phyloP scores from a whole-genome alignment of 2,888 invertebrate species.

The Epistrophe eligans region DNA sequence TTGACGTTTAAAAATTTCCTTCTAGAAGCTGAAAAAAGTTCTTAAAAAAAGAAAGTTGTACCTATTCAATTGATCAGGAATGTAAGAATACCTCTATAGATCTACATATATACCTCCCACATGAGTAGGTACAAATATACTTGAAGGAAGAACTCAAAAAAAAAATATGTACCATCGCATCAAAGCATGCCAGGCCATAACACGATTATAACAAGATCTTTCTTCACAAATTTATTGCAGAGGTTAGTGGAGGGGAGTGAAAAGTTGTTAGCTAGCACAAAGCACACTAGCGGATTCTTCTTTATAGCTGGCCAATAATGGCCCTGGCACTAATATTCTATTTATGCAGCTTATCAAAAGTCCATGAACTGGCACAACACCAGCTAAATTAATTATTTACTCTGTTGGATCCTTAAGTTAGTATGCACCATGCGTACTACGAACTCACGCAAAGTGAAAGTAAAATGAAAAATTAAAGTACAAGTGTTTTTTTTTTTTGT shows the following conservation, averaged over 20 bases:
- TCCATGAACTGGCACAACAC: conserved; percentile 50
- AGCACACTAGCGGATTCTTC: conserved; percentile 37
- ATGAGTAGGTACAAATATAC: conserved; percentile 10
- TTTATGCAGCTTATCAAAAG: conserved; percentile 43
- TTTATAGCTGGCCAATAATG: conserved; percentile 36
- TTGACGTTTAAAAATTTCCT: too few relatives aligned
- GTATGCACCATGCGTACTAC: conserved; percentile 49
- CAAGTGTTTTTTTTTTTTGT: conserved; percentile 32
- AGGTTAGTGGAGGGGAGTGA: conserved; percentile 4
- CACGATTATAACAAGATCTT: conserved; percentile 34
- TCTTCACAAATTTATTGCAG: conserved; percentile 40
- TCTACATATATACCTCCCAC: conserved; percentile 15
- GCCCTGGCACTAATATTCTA: conserved; percentile 62
- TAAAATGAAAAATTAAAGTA: conserved; percentile 56
- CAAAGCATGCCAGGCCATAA: neutral
- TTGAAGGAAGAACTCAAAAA: conserved; percentile 1
- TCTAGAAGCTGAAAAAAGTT: neutral
- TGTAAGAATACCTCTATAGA: neutral
- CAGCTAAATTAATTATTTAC: conserved; percentile 32
- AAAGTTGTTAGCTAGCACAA: conserved; percentile 28
- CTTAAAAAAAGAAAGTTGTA: neutral
- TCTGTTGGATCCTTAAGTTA: conserved; percentile 42
- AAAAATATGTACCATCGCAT: conserved; percentile 12
- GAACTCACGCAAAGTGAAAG: conserved; percentile 62
- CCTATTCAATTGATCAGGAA: neutral